Evolutionary conservation across 1,140 invertebrate species (phyloP), one percentile per base, ranked within the genome.

Genomic region (Drosophila pseudoananassae): DNA sequence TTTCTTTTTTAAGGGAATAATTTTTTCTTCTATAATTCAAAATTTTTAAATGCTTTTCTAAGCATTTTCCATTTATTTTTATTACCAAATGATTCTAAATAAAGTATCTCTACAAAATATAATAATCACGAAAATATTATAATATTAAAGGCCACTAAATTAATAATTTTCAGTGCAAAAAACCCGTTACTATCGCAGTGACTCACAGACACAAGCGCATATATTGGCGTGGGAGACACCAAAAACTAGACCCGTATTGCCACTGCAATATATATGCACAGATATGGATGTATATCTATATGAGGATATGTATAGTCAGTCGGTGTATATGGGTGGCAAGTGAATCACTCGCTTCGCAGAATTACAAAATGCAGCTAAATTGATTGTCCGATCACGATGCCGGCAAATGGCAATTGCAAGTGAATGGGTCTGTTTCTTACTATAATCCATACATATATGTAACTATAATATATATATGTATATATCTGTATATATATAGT

Each of bases 331-430:
- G 65, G 58, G 58, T 73, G 66, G 71, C 57, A 43, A 47, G 63
- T 70, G 61, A 72, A 33, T 43, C 68, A 54, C 70, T 29, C 33
- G 43, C 38, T 73, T 63, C 57, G 57, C 57, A 73, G 57, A 73
- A 54, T 36, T 29, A 61, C 50, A 20, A 40, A 54, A 38, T 61
- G 70, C 70, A 73, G 14, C 45, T 43, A 66, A 66, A 66, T 71
- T 72, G 66, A 73, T 71, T 73, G 66, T 73, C 55, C 45, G 70
- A 73, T 71, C 66, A 73, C 56, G 70, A 71, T 54, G 70, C 68
- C 56, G 40, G 31, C 55, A 59, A 40, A 33, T 64, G 46, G 51
- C 56, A 59, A 50, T 31, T 60, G 64, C 64, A 73, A 73, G 66
- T 73, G 65, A 73, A 73, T 73, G 66, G 69, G 54, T 50, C 56